These are phyloP conservation scores for Erythrocebus patas DNA, from an alignment of 2,113 vertebrate genomes.

Conservation along the genomic window DNA sequence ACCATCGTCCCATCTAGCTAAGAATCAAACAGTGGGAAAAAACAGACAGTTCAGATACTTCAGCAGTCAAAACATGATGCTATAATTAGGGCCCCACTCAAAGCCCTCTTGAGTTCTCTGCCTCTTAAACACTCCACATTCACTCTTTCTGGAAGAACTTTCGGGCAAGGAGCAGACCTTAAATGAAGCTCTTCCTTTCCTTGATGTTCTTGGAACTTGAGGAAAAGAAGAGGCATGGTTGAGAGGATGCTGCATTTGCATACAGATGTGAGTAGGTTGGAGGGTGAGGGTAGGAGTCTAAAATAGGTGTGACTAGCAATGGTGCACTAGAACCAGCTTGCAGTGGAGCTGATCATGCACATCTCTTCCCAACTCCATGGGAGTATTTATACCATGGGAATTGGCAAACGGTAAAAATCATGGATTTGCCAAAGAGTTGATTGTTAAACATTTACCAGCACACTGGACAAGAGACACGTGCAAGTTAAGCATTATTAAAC, in stretches of 20 bases:
- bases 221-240: background rate
- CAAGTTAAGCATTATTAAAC: background rate
- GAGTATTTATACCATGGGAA: background rate
- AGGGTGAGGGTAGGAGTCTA: background rate
- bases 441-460: conserved; percentile 15
- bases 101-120: background rate
- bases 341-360: background rate
- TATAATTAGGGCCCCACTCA: background rate
- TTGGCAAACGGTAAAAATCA: background rate
- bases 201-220: conserved; percentile 1
- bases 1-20: conserved; percentile 17
- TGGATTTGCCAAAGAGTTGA: background rate
- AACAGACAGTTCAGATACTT: background rate
- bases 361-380: background rate
- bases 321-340: background rate
- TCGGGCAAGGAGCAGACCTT: background rate
- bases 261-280: background rate
- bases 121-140: background rate
- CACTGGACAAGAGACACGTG: background rate
- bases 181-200: background rate
- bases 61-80: conserved; percentile 19
- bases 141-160: background rate
- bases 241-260: background rate
- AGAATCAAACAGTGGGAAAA: background rate
- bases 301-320: background rate